A percentile compares a stretch with the other conserved stretches of the same genome.
These are phyloP conservation scores for Stomatorhinus ivindoensis DNA, from an alignment of 2,113 vertebrate species.

Conservation along the genomic window DNA sequence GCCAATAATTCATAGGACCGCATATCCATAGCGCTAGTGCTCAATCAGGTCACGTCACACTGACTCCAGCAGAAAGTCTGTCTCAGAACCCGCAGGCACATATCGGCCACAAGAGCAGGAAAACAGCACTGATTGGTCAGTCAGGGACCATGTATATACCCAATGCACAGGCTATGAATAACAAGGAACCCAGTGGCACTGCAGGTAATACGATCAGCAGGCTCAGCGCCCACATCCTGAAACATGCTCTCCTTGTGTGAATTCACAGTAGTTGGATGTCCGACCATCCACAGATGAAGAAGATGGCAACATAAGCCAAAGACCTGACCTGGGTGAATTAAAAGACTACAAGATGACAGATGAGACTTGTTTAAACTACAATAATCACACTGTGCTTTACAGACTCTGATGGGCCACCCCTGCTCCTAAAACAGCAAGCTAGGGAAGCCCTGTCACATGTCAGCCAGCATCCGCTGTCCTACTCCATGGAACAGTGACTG, in stretches of 20 bases:
- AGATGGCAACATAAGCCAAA: background rate
- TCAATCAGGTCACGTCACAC: background rate
- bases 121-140: background rate
- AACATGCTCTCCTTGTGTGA: background rate
- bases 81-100: background rate
- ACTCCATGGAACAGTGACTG: background rate
- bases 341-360: background rate
- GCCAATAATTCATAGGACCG: background rate
- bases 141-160: background rate
- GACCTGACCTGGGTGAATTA: background rate
- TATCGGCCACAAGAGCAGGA: background rate
- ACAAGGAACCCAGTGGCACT: background rate
- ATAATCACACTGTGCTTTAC: background rate
- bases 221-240: background rate
- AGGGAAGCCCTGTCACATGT: background rate
- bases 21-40: background rate
- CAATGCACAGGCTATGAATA: background rate
- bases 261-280: background rate
- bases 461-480: background rate
- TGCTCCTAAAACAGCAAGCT: background rate
- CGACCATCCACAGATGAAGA: background rate
- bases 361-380: background rate
- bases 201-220: background rate
- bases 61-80: background rate
- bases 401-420: background rate